A percentile compares a stretch with the other conserved stretches of the same genome.
Evolutionary conservation across 2,888 invertebrate genomes (phyloP).

Genomic region (Oscheius sp.): DNA sequence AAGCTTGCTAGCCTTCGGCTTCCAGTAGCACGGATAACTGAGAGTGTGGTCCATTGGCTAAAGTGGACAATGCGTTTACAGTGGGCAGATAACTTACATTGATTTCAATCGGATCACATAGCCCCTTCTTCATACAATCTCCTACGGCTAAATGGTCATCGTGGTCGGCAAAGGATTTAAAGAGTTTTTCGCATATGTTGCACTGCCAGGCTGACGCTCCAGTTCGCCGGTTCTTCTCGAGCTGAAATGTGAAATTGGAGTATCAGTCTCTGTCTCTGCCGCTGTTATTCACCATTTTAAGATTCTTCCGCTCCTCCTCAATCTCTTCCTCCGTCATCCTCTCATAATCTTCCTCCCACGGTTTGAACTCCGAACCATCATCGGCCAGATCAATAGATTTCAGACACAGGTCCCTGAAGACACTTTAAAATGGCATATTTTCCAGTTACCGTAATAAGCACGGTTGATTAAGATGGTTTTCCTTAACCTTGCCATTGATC

Average conservation of each 20-base stretch:
- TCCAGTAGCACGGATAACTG: constrained; percentile 3
- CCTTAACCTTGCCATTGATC: background rate
- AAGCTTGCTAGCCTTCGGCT: constrained; percentile 4
- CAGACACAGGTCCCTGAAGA: constrained; percentile 10
- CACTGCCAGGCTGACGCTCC: constrained; percentile 12
- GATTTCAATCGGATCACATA: constrained; percentile 2
- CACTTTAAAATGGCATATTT: background rate
- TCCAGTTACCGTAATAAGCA: background rate
- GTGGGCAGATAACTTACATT: background rate
- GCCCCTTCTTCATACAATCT: constrained; percentile 1
- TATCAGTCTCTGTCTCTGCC: background rate
- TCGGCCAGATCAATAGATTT: background rate
- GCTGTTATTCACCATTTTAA: background rate
- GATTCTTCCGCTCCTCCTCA: background rate
- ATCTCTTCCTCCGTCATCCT: background rate
- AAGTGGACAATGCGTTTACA: background rate
- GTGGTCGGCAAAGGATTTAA: constrained; percentile 7
- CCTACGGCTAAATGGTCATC: constrained; percentile 9
- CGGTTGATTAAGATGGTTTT: background rate
- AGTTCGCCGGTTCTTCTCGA: background rate
- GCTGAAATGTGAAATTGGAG: background rate
- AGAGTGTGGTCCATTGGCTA: constrained; percentile 16
- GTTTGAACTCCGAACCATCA: background rate
- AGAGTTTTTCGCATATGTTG: constrained; percentile 6
- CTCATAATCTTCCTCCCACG: constrained; percentile 1